Evolutionary conservation across 1,140 invertebrate genomes (phyloP).

Genomic region (Cydia strobilella): DNA sequence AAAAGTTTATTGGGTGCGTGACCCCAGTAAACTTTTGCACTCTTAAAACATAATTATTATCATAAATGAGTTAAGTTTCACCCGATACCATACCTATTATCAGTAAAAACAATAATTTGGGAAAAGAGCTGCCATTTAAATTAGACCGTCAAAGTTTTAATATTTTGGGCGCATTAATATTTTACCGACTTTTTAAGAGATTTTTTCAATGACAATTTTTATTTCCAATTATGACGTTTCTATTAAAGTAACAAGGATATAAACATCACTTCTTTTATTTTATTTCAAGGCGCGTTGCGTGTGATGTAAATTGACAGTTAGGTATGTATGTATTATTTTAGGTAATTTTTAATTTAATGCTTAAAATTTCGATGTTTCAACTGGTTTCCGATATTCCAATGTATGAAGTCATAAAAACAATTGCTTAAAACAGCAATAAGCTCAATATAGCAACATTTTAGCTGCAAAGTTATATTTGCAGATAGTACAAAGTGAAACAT

Average conservation of each 20-base stretch:
- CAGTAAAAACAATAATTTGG: background rate
- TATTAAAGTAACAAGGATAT: background rate
- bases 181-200: background rate
- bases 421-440: slow-evolving; percentile 67
- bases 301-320: slow-evolving; percentile 20
- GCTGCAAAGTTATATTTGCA: background rate
- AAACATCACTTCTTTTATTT: background rate
- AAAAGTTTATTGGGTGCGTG: too few species aligned
- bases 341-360: background rate
- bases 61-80: background rate
- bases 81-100: background rate
- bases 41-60: too few species aligned
- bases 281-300: slow-evolving; percentile 11
- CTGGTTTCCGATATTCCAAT: slow-evolving; percentile 60
- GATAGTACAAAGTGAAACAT: background rate
- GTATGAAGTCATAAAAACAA: slow-evolving; percentile 57
- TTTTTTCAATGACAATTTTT: background rate
- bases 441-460: slow-evolving; percentile 31
- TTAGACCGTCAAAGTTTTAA: background rate
- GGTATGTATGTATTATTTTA: slow-evolving; percentile 3
- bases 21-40: background rate
- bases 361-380: slow-evolving; percentile 55
- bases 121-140: background rate
- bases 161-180: background rate
- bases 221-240: background rate